A percentile compares a stretch with the other conserved stretches of the same genome.
phyloP scores from a whole-genome alignment of 2,888 invertebrate genomes.

The Aphodius granarius region DNA sequence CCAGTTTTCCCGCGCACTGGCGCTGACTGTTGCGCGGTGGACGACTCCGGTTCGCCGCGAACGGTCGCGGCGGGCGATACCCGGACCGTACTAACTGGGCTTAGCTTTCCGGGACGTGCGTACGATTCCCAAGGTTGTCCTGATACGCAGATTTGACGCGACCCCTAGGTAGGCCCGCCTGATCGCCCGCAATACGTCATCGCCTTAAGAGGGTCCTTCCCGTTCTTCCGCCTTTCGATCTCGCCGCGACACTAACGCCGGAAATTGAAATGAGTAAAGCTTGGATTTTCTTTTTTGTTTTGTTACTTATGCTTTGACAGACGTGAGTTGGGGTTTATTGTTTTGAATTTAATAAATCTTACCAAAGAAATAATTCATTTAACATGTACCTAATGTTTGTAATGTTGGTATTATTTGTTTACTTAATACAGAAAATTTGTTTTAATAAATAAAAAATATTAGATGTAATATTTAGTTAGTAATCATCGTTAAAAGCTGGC shows the following conservation, averaged over 20 bases:
- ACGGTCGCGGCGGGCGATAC: background rate
- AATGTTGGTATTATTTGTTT: background rate
- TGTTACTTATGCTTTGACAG: background rate
- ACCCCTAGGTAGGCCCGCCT: background rate
- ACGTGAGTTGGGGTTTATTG: background rate
- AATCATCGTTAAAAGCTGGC: background rate
- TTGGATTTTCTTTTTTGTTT: background rate
- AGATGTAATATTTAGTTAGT: background rate
- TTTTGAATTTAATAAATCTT: no score
- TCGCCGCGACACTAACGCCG: background rate
- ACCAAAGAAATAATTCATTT: no score
- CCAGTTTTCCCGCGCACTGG: conserved; percentile 50
- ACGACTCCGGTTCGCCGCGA: conserved; percentile 33
- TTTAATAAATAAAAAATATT: no score
- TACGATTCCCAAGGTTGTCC: background rate
- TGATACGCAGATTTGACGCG: background rate
- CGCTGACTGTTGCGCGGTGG: conserved; percentile 40
- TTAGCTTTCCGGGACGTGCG: background rate
- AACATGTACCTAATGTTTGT: background rate
- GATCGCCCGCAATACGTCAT: background rate
- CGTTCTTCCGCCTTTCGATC: background rate
- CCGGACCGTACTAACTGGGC: background rate
- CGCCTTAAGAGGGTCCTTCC: background rate
- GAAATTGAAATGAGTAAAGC: background rate
- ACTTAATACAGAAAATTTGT: background rate